Evolutionary conservation across 1,140 invertebrate species (phyloP).

Genomic region (Agrypnia vestita): DNA sequence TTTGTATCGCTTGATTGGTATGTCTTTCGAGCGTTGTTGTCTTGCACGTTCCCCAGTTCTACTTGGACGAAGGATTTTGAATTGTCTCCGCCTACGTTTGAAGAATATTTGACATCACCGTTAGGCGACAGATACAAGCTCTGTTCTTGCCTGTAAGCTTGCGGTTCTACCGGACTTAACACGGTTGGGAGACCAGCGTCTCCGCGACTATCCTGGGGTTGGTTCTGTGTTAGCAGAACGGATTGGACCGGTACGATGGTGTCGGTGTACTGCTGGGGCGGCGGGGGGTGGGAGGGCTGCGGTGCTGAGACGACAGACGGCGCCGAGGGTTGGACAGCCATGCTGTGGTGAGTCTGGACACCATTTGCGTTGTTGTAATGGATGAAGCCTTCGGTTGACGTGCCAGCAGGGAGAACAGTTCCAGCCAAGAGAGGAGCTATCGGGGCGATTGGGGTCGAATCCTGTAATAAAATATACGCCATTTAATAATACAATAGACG

Average conservation of each 20-base stretch:
- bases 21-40: not conserved
- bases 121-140: conserved; percentile 4
- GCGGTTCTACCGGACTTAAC: conserved; percentile 1
- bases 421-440: conserved; percentile 44
- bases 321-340: conserved; percentile 16
- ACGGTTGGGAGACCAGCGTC: not conserved
- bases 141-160: conserved; percentile 19
- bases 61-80: conserved; percentile 45
- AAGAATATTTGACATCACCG: conserved; percentile 49
- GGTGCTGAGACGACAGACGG: not conserved
- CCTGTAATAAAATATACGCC: conserved; percentile 37
- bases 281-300: not conserved
- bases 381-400: conserved; percentile 50
- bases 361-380: conserved; percentile 50
- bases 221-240: not conserved
- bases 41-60: conserved; percentile 17
- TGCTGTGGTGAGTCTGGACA: conserved; percentile 33
- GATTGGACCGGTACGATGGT: not conserved
- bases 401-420: conserved; percentile 49
- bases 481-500: no score
- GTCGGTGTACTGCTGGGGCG: not conserved
- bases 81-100: conserved; percentile 41
- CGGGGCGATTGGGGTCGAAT: conserved; percentile 31
- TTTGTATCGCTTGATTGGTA: not conserved
- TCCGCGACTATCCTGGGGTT: not conserved